Evolutionary conservation across 2,888 invertebrate species (phyloP).

Genomic region (Epirrhoe tristata): DNA sequence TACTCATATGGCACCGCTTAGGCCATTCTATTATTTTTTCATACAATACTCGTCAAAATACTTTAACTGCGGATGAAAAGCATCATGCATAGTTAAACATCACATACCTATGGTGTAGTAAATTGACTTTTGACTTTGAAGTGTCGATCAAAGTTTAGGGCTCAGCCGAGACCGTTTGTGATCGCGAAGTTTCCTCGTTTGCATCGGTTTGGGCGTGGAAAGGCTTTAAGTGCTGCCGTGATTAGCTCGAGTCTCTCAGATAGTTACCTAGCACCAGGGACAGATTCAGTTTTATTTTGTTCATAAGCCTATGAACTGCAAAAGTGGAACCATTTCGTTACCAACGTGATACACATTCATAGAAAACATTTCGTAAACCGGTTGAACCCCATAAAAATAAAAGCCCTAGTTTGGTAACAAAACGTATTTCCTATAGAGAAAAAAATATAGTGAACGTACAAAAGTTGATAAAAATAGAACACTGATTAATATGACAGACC

Average conservation of each 20-base stretch:
- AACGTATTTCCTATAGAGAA: too few relatives aligned
- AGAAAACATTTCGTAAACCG: too few relatives aligned
- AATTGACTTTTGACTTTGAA: slow-evolving; percentile 70
- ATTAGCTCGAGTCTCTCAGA: slow-evolving; percentile 62
- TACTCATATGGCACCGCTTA: too few relatives aligned
- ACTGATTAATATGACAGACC: too few relatives aligned
- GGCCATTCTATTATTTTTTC: too few relatives aligned
- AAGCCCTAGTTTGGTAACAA: too few relatives aligned
- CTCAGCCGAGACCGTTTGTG: slow-evolving; percentile 71
- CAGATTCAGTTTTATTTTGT: slow-evolving; percentile 6
- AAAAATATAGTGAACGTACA: too few relatives aligned
- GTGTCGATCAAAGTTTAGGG: slow-evolving; percentile 76
- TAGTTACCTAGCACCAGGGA: slow-evolving; percentile 54
- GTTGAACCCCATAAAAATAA: too few relatives aligned
- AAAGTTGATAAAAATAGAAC: too few relatives aligned
- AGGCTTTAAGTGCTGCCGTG: slow-evolving; percentile 70
- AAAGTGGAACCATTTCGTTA: too few relatives aligned
- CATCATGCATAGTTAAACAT: slow-evolving; percentile 42
- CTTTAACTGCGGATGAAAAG: slow-evolving; percentile 9
- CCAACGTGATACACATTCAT: too few relatives aligned
- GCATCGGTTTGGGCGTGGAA: slow-evolving; percentile 75
- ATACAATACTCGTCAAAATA: too few relatives aligned
- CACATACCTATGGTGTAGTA: slow-evolving; percentile 50
- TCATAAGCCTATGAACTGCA: background rate
- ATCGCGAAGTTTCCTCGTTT: slow-evolving; percentile 78